A percentile compares a stretch with the other conserved stretches of the same genome.
Conservation (phyloP, 2,888 invertebrate genomes). For the Idaea straminata region DNA sequence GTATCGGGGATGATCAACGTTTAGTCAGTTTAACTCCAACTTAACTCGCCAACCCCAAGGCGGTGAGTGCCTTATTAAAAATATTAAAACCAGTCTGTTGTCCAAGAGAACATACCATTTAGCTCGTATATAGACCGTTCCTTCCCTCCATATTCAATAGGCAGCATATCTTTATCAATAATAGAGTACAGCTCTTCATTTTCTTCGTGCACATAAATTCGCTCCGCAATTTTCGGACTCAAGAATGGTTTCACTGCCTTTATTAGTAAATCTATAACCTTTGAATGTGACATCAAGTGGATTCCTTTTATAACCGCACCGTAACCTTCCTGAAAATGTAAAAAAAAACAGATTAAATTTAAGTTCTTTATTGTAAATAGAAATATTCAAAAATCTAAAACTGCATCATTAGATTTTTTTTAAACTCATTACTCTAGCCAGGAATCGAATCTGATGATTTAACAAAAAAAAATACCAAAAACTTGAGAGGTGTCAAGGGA, state of each 20-base stretch:
- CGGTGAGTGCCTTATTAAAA: too few relatives aligned
- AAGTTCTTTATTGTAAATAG: neutral
- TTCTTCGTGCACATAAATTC: conserved; percentile 34
- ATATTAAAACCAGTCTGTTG: too few relatives aligned
- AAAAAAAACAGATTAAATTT: neutral
- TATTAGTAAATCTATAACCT: conserved; percentile 39
- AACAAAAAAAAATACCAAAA: too few relatives aligned
- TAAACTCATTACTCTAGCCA: too few relatives aligned
- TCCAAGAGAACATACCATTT: conserved; percentile 27
- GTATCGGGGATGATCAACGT: too few relatives aligned
- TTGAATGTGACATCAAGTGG: conserved; percentile 44
- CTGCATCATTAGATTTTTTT: too few relatives aligned
- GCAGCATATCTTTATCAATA: conserved; percentile 38
- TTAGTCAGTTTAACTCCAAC: too few relatives aligned
- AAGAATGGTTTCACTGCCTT: conserved; percentile 41
- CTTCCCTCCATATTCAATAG: conserved; percentile 43
- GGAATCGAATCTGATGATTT: too few relatives aligned
- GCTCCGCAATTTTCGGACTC: conserved; percentile 38
- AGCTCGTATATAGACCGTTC: conserved; percentile 32
- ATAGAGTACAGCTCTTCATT: conserved; percentile 33
- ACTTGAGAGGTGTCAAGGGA: too few relatives aligned
- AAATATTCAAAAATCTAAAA: too few relatives aligned
- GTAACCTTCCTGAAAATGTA: conserved; percentile 42
- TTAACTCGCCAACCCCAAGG: too few relatives aligned
- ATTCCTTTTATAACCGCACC: conserved; percentile 40